These are phyloP conservation scores for Archips crataeganus DNA, from an alignment of 2,888 invertebrate species.

Conservation along the genomic window DNA sequence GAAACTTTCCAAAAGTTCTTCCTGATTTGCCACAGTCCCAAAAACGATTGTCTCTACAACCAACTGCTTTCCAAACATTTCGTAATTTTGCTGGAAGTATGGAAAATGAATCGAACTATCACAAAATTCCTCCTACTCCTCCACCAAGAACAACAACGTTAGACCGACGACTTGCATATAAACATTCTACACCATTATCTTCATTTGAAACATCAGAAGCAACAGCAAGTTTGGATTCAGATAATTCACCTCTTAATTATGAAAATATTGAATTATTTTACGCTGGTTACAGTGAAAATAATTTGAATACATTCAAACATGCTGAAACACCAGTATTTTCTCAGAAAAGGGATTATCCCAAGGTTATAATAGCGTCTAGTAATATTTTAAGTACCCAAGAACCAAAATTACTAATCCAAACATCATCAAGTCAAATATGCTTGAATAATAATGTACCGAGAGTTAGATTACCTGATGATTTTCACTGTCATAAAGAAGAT, in stretches of 20 bases:
- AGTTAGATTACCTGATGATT: conserved; percentile 80
- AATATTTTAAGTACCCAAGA: conserved; percentile 77
- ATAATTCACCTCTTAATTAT: conserved; percentile 59
- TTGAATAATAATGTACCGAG: conserved; percentile 76
- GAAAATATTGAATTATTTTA: conserved; percentile 72
- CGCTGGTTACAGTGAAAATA: conserved; percentile 60
- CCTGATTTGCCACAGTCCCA: conserved; percentile 89
- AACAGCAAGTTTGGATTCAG: conserved; percentile 59
- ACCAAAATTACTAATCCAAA: conserved; percentile 87
- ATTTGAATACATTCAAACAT: conserved; percentile 47
- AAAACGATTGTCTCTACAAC: conserved; percentile 89
- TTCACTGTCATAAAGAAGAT: conserved; percentile 67
- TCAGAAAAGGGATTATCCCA: conserved; percentile 71
- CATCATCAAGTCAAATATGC: conserved; percentile 76
- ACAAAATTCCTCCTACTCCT: conserved; percentile 88
- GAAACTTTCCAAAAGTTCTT: conserved; percentile 94
- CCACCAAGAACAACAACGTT: conserved; percentile 91
- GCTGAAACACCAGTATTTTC: conserved; percentile 47
- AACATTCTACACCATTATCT: conserved; percentile 72
- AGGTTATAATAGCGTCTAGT: conserved; percentile 84
- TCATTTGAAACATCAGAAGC: conserved; percentile 67
- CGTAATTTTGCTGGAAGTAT: conserved; percentile 60
- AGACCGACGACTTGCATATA: conserved; percentile 83
- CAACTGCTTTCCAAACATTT: conserved; percentile 77
- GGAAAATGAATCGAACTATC: conserved; percentile 67